These are phyloP conservation scores for Teleogryllus occipitalis DNA, from an alignment of 1,140 invertebrate species.

Conservation along the genomic window DNA sequence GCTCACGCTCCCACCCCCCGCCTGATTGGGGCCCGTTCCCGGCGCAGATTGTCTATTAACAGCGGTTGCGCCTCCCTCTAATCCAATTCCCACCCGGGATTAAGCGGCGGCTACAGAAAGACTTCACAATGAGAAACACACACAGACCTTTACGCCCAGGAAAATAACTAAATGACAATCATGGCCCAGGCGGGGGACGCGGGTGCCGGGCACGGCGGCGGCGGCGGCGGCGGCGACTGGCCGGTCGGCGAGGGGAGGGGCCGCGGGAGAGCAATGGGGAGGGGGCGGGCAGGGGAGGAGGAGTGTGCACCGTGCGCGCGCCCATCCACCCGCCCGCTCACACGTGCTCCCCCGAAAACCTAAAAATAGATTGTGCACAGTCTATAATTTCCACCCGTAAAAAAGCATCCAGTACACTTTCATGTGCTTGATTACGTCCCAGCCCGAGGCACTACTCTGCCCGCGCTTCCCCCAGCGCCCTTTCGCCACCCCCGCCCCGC, in stretches of 20 bases:
- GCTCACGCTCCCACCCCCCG: neutral
- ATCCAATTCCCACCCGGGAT: conserved; percentile 13
- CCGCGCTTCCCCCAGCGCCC: neutral
- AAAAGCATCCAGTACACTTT: neutral
- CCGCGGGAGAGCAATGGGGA: no score
- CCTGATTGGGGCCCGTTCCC: neutral
- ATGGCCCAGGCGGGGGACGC: neutral
- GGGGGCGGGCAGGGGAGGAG: no score
- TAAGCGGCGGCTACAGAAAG: conserved; percentile 3
- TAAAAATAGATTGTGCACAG: conserved; percentile 1
- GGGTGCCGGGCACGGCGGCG: no score
- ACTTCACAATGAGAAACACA: conserved; percentile 4
- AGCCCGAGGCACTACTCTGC: neutral
- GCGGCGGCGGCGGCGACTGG: neutral
- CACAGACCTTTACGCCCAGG: neutral
- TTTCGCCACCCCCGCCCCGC: no score
- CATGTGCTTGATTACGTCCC: neutral
- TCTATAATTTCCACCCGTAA: neutral
- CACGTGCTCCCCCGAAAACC: neutral
- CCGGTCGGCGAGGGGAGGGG: neutral
- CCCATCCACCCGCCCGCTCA: neutral
- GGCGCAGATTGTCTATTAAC: conserved; percentile 17
- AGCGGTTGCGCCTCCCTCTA: conserved; percentile 8
- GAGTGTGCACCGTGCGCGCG: neutral
- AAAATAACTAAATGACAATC: conserved; percentile 6